Conservation (phyloP, 2,113 vertebrate species). For the Gavia stellata region DNA sequence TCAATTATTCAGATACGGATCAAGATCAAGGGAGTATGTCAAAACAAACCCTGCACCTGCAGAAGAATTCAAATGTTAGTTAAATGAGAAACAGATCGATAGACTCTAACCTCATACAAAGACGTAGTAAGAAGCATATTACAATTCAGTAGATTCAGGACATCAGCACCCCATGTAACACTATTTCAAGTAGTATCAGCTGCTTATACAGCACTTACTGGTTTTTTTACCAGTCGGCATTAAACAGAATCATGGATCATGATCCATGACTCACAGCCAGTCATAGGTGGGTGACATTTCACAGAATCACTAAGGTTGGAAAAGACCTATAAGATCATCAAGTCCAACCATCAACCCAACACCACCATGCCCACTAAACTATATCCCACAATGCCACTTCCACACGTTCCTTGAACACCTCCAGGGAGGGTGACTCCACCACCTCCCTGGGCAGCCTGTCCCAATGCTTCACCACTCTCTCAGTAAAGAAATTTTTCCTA, state of each 20-base stretch:
- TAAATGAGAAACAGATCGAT: constrained; percentile 59
- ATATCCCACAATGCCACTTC: no score
- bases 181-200: neutral
- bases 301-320: no score
- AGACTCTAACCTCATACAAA: neutral
- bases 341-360: no score
- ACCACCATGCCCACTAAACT: no score
- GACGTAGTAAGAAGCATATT: neutral
- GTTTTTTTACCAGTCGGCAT: neutral
- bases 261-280: neutral
- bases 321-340: no score
- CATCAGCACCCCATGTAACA: rapidly evolving
- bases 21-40: constrained; percentile 58
- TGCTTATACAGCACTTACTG: neutral
- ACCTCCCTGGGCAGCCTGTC: no score
- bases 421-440: no score
- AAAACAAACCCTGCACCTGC: constrained; percentile 46
- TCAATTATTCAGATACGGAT: constrained; percentile 63
- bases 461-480: no score
- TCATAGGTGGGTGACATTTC: neutral
- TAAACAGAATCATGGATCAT: neutral
- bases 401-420: no score
- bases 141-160: neutral
- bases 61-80: constrained; percentile 49
- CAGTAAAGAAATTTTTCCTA: no score